These are phyloP conservation scores for Anhinga anhinga DNA, from an alignment of 2,113 vertebrate genomes.

Conservation along the genomic window DNA sequence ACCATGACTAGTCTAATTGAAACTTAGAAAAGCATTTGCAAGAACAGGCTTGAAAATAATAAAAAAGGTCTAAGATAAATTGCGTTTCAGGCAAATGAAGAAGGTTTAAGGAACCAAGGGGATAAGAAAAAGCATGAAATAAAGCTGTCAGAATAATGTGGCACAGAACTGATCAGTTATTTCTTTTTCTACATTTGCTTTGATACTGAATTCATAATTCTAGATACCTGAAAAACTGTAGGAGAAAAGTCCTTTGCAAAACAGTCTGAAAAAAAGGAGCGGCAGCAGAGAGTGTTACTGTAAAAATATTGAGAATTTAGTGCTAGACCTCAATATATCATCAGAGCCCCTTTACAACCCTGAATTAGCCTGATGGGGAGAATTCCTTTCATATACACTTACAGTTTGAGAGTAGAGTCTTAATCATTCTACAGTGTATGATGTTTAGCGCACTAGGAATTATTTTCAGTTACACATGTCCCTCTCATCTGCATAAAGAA, in stretches of 20 bases:
- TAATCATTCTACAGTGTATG: not conserved
- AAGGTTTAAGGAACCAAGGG: not conserved
- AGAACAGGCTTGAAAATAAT: not conserved
- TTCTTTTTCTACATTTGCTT: not conserved
- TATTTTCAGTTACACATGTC: not conserved
- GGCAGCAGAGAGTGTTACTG: not conserved
- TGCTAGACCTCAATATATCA: not conserved
- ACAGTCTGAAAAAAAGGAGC: not conserved
- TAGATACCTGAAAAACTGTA: not conserved
- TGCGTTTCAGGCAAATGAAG: not conserved
- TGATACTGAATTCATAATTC: not conserved
- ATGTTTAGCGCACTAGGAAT: not conserved
- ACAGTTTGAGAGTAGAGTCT: not conserved
- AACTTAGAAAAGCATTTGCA: not conserved
- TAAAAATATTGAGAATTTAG: not conserved
- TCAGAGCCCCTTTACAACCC: not conserved
- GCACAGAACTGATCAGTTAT: not conserved
- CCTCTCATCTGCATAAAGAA: not conserved
- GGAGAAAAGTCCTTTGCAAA: not conserved
- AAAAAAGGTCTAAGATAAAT: not conserved
- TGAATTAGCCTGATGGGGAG: not conserved
- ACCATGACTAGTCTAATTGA: not conserved
- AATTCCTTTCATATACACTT: not conserved
- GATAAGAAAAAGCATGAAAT: not conserved
- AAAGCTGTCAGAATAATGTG: not conserved